phyloP scores from a whole-genome alignment of 1,140 invertebrate genomes.

The Leptinotarsa defecta region DNA sequence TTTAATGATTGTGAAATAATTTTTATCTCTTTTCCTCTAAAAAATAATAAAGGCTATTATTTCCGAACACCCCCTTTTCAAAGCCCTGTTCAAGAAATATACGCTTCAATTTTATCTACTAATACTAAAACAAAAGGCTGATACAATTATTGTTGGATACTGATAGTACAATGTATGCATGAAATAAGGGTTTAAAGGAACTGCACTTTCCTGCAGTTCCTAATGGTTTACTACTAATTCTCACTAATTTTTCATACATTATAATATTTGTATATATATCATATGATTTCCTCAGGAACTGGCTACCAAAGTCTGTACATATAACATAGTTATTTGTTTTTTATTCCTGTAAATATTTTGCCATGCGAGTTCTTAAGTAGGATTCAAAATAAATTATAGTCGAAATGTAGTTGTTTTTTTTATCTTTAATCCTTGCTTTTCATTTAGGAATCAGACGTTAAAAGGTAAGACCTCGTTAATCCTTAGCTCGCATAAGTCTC shows the following conservation, averaged over 20 bases:
- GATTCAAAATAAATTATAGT: slow-evolving; percentile 40
- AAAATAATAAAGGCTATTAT: neutral
- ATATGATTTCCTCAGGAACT: slow-evolving; percentile 40
- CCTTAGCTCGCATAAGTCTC: too few species aligned
- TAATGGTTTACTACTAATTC: slow-evolving; percentile 17
- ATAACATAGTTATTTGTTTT: slow-evolving; percentile 40
- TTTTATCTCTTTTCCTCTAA: neutral
- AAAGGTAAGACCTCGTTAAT: too few species aligned
- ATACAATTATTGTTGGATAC: slow-evolving; percentile 30
- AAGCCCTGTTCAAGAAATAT: slow-evolving; percentile 7
- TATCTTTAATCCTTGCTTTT: too few species aligned
- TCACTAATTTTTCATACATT: slow-evolving; percentile 23
- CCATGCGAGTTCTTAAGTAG: slow-evolving; percentile 40
- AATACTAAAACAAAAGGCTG: slow-evolving; percentile 27
- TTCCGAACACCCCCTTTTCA: neutral
- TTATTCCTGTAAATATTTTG: slow-evolving; percentile 44
- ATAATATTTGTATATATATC: slow-evolving; percentile 14
- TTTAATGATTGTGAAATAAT: neutral
- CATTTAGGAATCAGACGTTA: too few species aligned
- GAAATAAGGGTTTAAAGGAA: slow-evolving; percentile 10
- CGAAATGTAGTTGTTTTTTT: neutral
- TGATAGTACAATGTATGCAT: slow-evolving; percentile 30
- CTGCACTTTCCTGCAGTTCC: slow-evolving; percentile 10
- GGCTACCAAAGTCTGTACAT: slow-evolving; percentile 45
- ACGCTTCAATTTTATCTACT: neutral